Base-by-base conservation (phyloP, 37 sponge, comb jelly and placozoan genomes). In the Chondrosia reniformis region DNA sequence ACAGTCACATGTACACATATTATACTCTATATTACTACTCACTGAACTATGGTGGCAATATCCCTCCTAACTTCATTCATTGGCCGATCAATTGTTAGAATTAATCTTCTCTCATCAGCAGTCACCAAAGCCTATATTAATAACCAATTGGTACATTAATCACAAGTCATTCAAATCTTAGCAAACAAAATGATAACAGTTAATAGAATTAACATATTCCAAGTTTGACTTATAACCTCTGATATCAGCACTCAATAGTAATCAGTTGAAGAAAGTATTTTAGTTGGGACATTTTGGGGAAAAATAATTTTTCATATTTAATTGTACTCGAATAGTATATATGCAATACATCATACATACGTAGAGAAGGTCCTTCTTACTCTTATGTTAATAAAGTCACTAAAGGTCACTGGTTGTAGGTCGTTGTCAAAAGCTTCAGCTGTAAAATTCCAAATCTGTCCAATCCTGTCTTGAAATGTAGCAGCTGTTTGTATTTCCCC, bases 351-450 rank as follows among this genome's bases (percentile, higher is more conserved):
- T 30, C 61, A 59, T 59, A 59, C 61, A 59, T 30, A 59, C 61
- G 7, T 10, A 49, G 52, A 49, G 52, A 15, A 10, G 15, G 15
- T 32, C 66, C 24, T 39, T 3, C 43, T 69, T 21, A 69, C 72
- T 24, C 42, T 69, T 10, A 69, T 37, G 2, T 19, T 34, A 2
- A 69, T 44, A 69, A 69, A 69, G 43, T 69, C 72, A 7, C 24
- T 69, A 44, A 69, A 69, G 22, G n/a, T 30, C 0, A 39, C 24
- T 15, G 72, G 72, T 40, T 44, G 15, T 25, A 41, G n/a, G 61
- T 59, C n/a, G 43, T 69, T 69, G 72, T 69, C 72, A 39, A 43
- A 69, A 39, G 72, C 72, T 24, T 40, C 72, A 19, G 41, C 72
- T 43, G 72, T 69, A 25, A 69, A 69, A 44, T 69, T 69, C 44